phyloP scores from a whole-genome alignment of 1,140 invertebrate genomes.

The honey bee (Apis mellifera) region DNA sequence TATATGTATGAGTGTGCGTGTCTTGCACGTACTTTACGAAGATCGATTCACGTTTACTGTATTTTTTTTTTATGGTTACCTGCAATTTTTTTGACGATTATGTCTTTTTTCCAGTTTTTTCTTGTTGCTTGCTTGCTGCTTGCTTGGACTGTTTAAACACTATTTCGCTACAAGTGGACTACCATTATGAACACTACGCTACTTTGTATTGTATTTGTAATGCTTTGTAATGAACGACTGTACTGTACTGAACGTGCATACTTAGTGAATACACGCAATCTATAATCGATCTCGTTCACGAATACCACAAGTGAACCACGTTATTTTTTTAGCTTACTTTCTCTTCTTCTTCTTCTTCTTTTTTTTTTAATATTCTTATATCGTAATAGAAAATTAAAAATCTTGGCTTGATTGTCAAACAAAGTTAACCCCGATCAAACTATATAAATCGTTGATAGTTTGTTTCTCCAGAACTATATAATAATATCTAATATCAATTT shows the following conservation, averaged over 20 bases:
- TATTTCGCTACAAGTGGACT: slow-evolving; percentile 80
- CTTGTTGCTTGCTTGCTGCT: slow-evolving; percentile 43
- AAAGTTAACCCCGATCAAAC: not conserved
- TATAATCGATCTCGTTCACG: slow-evolving; percentile 62
- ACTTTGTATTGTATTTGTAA: slow-evolving; percentile 77
- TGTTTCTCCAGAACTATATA: not conserved
- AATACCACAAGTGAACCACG: slow-evolving; percentile 50
- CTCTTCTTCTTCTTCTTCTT: no score
- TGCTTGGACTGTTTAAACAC: slow-evolving; percentile 69
- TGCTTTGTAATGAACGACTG: slow-evolving; percentile 71
- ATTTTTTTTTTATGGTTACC: slow-evolving; percentile 54
- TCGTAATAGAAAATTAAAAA: not conserved
- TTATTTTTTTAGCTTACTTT: not conserved
- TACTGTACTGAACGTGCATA: slow-evolving; percentile 72
- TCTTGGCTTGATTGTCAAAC: not conserved
- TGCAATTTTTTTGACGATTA: slow-evolving; percentile 69
- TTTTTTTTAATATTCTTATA: not conserved
- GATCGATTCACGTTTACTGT: slow-evolving; percentile 51
- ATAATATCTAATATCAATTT: not conserved
- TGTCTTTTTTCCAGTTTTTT: slow-evolving; percentile 64
- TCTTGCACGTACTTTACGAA: slow-evolving; percentile 44
- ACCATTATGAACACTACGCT: slow-evolving; percentile 78
- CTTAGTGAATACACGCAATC: slow-evolving; percentile 71
- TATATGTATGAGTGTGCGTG: slow-evolving; percentile 2
- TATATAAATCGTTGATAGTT: not conserved